Conservation (phyloP, 2,113 vertebrate species). For the Mustela lutreola region DNA sequence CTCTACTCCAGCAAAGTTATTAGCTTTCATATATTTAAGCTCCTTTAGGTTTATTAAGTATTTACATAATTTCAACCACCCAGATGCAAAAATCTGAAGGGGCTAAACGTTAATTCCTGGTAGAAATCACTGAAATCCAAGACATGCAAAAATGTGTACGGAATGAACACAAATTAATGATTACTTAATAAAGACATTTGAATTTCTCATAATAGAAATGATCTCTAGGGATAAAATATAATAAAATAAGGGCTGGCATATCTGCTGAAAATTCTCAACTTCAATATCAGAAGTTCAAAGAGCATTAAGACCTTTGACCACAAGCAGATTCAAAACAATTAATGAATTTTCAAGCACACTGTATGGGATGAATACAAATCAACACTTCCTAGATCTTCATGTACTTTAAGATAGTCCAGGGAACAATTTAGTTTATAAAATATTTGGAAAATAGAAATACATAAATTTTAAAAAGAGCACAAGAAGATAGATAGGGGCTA, state of each 20-base stretch:
- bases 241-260: neutral
- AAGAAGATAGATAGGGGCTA: neutral
- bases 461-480: neutral
- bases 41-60: neutral
- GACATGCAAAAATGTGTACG: neutral
- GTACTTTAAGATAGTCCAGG: neutral
- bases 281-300: slow-evolving; percentile 60
- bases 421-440: neutral
- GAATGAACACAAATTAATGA: slow-evolving; percentile 13
- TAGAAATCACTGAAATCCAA: slow-evolving; percentile 29
- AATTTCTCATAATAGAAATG: slow-evolving; percentile 67
- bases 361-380: slow-evolving; percentile 6
- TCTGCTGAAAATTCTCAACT: neutral
- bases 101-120: neutral
- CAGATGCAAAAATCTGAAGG: slow-evolving; percentile 40
- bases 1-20: neutral
- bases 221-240: slow-evolving; percentile 41
- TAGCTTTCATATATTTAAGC: neutral
- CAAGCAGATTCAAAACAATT: neutral
- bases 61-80: neutral
- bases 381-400: neutral
- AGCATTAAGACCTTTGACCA: slow-evolving; percentile 6
- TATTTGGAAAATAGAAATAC: neutral
- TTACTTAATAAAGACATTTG: slow-evolving; percentile 49
- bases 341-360: slow-evolving; percentile 34